Evolutionary conservation across 2,113 vertebrate species (phyloP).

Genomic region (Tinamus guttatus): DNA sequence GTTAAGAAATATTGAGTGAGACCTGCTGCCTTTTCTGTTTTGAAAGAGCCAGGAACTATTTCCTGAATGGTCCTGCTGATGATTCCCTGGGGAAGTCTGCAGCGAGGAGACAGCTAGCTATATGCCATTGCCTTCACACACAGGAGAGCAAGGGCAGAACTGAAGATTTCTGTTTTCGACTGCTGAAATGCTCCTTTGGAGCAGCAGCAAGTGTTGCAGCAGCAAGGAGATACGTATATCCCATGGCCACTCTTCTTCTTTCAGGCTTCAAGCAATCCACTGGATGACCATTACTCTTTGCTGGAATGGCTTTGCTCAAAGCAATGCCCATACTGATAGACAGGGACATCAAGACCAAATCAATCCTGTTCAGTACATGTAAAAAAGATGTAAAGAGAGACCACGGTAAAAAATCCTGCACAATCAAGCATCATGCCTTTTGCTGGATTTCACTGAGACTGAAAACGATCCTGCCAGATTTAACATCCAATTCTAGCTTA

Average conservation of each 20-base stretch:
- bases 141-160: neutral
- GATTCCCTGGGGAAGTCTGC: neutral
- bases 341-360: neutral
- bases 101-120: neutral
- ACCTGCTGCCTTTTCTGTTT: neutral
- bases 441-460: neutral
- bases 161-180: neutral
- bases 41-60: neutral
- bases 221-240: neutral
- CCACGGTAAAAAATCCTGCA: neutral
- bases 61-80: neutral
- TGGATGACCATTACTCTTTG: neutral
- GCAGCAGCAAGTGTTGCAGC: neutral
- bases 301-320: neutral
- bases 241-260: neutral
- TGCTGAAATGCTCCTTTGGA: neutral
- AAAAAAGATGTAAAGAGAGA: neutral
- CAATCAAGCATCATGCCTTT: neutral
- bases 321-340: neutral
- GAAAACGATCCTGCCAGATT: neutral
- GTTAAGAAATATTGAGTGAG: neutral
- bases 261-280: neutral
- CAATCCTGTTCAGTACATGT: neutral
- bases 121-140: accelerated
- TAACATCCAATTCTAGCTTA: neutral